A percentile compares a stretch with the other conserved stretches of the same genome.
phyloP scores from a whole-genome alignment of 2,797 vertebrate species.

The Alauda arvensis region DNA sequence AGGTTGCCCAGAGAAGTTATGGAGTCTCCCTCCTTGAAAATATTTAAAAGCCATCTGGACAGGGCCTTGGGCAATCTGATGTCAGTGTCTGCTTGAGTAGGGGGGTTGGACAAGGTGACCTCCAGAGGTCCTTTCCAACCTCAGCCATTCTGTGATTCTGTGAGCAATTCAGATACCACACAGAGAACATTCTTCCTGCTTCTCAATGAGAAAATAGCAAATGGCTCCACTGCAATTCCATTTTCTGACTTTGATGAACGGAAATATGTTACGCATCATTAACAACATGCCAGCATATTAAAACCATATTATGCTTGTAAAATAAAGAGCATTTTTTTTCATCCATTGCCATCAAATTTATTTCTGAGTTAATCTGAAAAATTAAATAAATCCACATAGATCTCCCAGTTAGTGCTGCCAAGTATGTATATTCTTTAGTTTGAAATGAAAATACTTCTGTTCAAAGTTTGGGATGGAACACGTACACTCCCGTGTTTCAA shows the following conservation, averaged over 20 bases:
- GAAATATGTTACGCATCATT: conserved; percentile 1
- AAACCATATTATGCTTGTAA: conserved; percentile 26
- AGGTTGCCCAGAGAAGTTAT: background rate
- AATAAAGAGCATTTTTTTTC: conserved; percentile 5
- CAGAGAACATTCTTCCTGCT: background rate
- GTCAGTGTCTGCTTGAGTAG: background rate
- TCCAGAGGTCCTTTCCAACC: background rate
- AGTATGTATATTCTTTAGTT: background rate
- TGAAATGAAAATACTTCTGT: background rate
- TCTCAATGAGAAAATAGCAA: background rate
- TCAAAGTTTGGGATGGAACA: background rate
- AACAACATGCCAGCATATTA: background rate
- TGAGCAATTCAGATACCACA: background rate
- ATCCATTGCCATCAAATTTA: background rate
- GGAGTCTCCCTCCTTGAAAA: background rate
- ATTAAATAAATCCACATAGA: background rate
- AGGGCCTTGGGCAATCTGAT: background rate
- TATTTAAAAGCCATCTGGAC: background rate
- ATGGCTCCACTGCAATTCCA: background rate
- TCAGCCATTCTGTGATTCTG: background rate
- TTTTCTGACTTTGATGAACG: conserved; percentile 10
- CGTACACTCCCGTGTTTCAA: background rate
- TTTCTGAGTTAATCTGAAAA: background rate
- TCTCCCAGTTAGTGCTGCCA: background rate
- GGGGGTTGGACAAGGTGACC: background rate